Evolutionary conservation across 1,140 invertebrate species (phyloP).

Genomic region (Cepaea nemoralis): DNA sequence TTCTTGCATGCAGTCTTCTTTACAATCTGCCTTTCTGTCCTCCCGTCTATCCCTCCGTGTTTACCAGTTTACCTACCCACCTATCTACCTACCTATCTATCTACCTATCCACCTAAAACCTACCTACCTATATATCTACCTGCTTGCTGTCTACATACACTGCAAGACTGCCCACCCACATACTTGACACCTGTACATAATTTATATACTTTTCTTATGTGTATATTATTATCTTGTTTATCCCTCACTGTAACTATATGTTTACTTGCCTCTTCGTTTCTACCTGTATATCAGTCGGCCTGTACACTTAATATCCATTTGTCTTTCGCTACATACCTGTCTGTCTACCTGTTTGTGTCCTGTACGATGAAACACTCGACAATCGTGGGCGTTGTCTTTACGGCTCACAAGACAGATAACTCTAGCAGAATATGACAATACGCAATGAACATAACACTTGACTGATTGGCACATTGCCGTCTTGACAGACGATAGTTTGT

Average conservation of each 20-base stretch:
- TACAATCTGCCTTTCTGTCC: neutral
- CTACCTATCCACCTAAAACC: neutral
- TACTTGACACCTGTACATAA: neutral
- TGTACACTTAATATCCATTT: neutral
- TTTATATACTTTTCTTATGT: neutral
- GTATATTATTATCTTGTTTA: too few species aligned
- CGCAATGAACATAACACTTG: too few species aligned
- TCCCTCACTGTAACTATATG: too few species aligned
- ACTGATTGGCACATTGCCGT: too few species aligned
- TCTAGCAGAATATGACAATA: too few species aligned
- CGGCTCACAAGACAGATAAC: too few species aligned
- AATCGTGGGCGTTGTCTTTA: too few species aligned
- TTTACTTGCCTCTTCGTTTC: too few species aligned
- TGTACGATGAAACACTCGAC: too few species aligned
- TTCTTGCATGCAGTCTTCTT: too few species aligned
- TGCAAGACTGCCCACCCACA: neutral
- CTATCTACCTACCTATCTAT: constrained; percentile 1
- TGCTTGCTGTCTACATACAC: neutral
- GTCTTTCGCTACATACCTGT: neutral
- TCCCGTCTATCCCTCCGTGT: neutral
- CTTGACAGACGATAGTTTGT: too few species aligned
- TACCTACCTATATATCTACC: neutral
- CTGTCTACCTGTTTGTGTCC: too few species aligned
- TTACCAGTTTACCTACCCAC: neutral
- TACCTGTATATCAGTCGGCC: neutral